Percentiles rank a stretch among this genome's conserved stretches.
phyloP scores from a whole-genome alignment of 2,888 invertebrate species.

The Melitaea athalia region DNA sequence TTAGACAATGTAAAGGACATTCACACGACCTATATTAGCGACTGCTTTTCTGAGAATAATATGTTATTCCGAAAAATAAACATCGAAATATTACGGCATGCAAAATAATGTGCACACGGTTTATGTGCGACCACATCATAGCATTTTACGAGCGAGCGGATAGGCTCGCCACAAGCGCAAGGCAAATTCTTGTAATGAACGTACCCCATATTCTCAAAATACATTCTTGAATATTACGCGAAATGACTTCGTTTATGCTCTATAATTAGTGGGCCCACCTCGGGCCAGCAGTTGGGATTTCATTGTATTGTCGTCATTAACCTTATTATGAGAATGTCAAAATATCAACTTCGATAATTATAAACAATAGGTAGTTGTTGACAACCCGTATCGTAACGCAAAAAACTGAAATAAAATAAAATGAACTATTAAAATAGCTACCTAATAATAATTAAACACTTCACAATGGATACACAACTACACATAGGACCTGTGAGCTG shows the following conservation, averaged over 20 bases:
- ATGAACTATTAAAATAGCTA: neutral
- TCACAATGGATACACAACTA: too few species aligned
- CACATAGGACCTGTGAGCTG: too few species aligned
- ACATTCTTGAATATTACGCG: slow-evolving; percentile 23
- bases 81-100: slow-evolving; percentile 21
- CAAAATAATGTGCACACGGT: slow-evolving; percentile 19
- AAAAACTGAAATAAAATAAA: neutral
- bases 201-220: slow-evolving; percentile 36
- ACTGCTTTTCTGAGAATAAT: slow-evolving; percentile 22
- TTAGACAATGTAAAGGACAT: slow-evolving; percentile 16
- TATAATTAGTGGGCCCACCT: slow-evolving; percentile 21
- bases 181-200: slow-evolving; percentile 42
- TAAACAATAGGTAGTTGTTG: neutral
- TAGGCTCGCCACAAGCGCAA: slow-evolving; percentile 44
- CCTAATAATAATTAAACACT: too few species aligned
- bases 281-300: slow-evolving; percentile 10
- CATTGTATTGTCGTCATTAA: slow-evolving; percentile 19
- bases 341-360: neutral
- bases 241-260: slow-evolving; percentile 19
- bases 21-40: slow-evolving; percentile 27
- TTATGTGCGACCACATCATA: slow-evolving; percentile 43
- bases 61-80: slow-evolving; percentile 27
- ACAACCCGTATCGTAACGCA: neutral
- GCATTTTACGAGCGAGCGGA: slow-evolving; percentile 54
- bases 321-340: neutral